Evolutionary conservation across 1,140 invertebrate species (phyloP), one percentile per base, ranked within the genome.

Genomic region (Philotrypesis tridentata): DNA sequence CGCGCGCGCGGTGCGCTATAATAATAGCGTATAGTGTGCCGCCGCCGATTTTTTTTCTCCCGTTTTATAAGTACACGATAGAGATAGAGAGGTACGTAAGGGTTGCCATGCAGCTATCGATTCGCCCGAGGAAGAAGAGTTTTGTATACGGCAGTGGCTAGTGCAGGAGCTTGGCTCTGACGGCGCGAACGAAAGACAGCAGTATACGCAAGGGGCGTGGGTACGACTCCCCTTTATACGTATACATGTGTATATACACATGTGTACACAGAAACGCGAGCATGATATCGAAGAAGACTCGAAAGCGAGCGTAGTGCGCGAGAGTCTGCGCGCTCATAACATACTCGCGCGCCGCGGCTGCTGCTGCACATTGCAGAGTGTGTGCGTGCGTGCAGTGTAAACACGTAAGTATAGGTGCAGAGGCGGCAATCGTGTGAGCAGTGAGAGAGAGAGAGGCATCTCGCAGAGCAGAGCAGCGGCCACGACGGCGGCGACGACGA

Each of bases 41-140:
- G n/a, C n/a, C n/a, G 48, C 48, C 48, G 48, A 55, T 55, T 55
- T 55, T 55, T 55, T n/a, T n/a, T n/a, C 7, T n/a, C 14, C 12
- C 9, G 9, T 9, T 9, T 37, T 48, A 7, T 55, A 55, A 1
- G 17, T 55, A 55, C 48, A 55, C 5, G 21, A 14, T 55, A 6
- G 6, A 55, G 14, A 55, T 0, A 55, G 14, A 4, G 21, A 55
- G 21, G 48, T 55, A n/a, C n/a, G n/a, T n/a, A 55, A 55, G 48
- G 48, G 84, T 85, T 85, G 82, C 82, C 60, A 85, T 82, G 84
- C 75, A 79, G 71, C 33, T 85, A 85, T 85, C 80, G 84, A 85
- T 85, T 85, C 61, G 73, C 83, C 25, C 40, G 75, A 27, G 72
- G 70, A 65, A 37, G 65, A 79, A 31, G 71, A 70, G 75, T 33